phyloP scores from a whole-genome alignment of 2,888 invertebrate genomes.

The Miltochrista miniata region DNA sequence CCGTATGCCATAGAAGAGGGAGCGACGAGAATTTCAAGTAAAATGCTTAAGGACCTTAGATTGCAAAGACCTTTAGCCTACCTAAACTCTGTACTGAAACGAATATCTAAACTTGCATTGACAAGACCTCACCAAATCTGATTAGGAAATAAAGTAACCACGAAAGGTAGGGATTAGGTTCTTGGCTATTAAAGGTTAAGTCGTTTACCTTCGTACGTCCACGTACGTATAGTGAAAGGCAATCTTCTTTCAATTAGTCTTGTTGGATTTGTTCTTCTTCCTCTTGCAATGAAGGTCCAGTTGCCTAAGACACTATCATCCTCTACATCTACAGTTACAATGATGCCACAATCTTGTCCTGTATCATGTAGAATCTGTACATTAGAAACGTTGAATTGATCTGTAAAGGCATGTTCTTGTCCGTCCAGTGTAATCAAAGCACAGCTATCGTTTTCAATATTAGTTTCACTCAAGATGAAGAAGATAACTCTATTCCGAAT shows the following conservation, averaged over 20 bases:
- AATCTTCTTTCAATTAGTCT: slow-evolving; percentile 54
- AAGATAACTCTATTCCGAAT: slow-evolving; percentile 41
- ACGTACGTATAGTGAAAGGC: slow-evolving; percentile 56
- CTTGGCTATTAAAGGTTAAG: slow-evolving; percentile 24
- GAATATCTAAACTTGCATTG: too few relatives aligned
- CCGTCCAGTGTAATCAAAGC: slow-evolving; percentile 54
- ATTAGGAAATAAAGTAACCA: too few relatives aligned
- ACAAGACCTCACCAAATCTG: too few relatives aligned
- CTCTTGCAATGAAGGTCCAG: slow-evolving; percentile 62
- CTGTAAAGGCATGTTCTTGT: slow-evolving; percentile 42
- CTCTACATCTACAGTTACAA: slow-evolving; percentile 40
- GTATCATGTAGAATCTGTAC: slow-evolving; percentile 41
- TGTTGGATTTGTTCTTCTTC: slow-evolving; percentile 19
- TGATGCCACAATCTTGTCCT: slow-evolving; percentile 51
- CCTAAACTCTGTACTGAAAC: too few relatives aligned
- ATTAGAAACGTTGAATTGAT: slow-evolving; percentile 44
- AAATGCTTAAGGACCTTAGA: too few relatives aligned
- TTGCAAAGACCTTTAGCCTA: too few relatives aligned
- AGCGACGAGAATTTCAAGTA: too few relatives aligned
- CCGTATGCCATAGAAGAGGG: too few relatives aligned
- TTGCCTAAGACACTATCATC: slow-evolving; percentile 52
- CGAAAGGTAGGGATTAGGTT: too few relatives aligned
- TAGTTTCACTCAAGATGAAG: slow-evolving; percentile 9
- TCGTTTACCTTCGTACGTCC: slow-evolving; percentile 66
- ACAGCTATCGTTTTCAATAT: slow-evolving; percentile 54